Evolutionary conservation across 2,113 vertebrate genomes (phyloP), one percentile per base, ranked within the genome.

Genomic region (Alexandromys fortis): DNA sequence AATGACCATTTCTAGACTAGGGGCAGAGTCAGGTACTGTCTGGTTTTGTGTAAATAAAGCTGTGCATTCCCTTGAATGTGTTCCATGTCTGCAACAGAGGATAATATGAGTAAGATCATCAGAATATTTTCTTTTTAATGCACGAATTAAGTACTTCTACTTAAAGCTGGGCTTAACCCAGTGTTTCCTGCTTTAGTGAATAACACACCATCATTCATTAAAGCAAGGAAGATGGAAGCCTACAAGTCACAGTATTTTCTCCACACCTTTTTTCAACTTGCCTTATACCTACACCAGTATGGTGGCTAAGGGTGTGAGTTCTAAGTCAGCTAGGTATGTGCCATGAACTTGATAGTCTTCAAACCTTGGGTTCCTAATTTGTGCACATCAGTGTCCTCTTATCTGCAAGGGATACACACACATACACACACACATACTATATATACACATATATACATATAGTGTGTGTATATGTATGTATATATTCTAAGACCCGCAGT

Each of bases 121-220:
- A 78, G 89, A 92, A 87, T 58, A 13, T 77, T 33, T 86, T 95
- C 35, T 58, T 72, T 86, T 26, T 79, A 76, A 89, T 86, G 76
- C 14, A 86, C 1, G 10, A 45, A 86, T 33, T 81, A 82, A 94
- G 75, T 49, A 26, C 5, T 89, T 30, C 11, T 92, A 78, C 68
- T 63, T 49, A 78, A 52, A 89, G 30, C 16, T 35, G 45, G 47
- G 58, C 3, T 61, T 92, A 14, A 72, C 19, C 3, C 77, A 77
- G 22, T 45, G 22, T 61, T 73, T 70, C 17, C 33, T 89, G 45
- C 38, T 90, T 90, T 72, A 83, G 52, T 49, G 77, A 96, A 81
- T 45, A 45, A 92, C 7, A 92, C 7, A 93, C 42, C 28, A 70
- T 47, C 5, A 24, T 49, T 68, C 28, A 65, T 75, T 72, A 82